Evolutionary conservation across 2,888 invertebrate species (phyloP).

Genomic region (Teinopalpus imperialis): DNA sequence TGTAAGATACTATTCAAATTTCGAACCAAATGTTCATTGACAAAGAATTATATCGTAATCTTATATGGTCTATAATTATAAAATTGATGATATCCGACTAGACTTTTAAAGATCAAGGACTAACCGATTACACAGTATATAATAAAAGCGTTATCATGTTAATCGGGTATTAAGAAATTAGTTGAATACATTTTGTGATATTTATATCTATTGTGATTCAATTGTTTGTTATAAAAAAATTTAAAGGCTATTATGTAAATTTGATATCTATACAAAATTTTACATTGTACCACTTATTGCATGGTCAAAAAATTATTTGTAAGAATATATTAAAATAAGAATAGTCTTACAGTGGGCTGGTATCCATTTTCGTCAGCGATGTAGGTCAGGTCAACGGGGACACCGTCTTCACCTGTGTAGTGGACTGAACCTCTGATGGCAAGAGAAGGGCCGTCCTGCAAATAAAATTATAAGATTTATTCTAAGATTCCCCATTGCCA

Average conservation of each 20-base stretch:
- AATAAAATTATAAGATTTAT: neutral
- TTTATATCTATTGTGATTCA: too few species aligned
- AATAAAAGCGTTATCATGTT: slow-evolving; percentile 5
- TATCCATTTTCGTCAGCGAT: slow-evolving; percentile 78
- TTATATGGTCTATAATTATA: slow-evolving; percentile 2
- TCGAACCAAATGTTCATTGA: neutral
- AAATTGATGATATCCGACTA: slow-evolving; percentile 20
- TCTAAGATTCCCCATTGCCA: too few species aligned
- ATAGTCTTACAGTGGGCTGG: slow-evolving; percentile 55
- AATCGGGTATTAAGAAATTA: slow-evolving; percentile 7
- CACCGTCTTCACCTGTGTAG: slow-evolving; percentile 79
- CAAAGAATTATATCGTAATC: slow-evolving; percentile 7
- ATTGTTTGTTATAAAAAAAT: too few species aligned
- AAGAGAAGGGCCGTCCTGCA: slow-evolving; percentile 45
- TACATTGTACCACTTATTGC: too few species aligned
- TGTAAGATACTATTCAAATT: slow-evolving; percentile 18
- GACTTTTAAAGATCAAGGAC: slow-evolving; percentile 35
- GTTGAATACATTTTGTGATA: too few species aligned
- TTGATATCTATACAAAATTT: too few species aligned
- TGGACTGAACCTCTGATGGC: slow-evolving; percentile 69
- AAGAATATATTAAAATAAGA: too few species aligned
- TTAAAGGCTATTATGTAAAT: too few species aligned
- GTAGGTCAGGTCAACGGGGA: slow-evolving; percentile 65
- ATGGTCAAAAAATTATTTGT: too few species aligned
- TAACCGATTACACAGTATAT: slow-evolving; percentile 1